Conservation (phyloP, 2,113 vertebrate species). For the Antennarius striatus region DNA sequence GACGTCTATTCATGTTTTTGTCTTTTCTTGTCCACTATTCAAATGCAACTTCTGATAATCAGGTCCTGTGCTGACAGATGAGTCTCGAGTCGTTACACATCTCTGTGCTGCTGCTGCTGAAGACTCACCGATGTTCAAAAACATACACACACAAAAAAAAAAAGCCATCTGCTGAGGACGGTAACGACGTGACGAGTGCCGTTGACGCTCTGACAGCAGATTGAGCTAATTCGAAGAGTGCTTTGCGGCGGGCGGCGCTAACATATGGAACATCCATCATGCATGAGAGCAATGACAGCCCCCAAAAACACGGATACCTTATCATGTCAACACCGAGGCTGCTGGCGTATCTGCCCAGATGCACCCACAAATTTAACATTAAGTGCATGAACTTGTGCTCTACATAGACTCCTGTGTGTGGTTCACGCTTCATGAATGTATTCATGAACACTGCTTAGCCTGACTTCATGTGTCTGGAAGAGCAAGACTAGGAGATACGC, state of each 20-base stretch:
- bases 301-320: not conserved
- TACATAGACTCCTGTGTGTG: not conserved
- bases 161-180: slow-evolving; percentile 4
- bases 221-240: not conserved
- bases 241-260: not conserved
- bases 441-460: slow-evolving; percentile 16
- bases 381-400: not conserved
- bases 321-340: not conserved
- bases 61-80: not conserved
- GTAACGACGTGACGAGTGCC: not conserved
- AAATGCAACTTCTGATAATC: not conserved
- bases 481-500: slow-evolving; percentile 6
- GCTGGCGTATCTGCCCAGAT: not conserved
- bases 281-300: not conserved
- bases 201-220: not conserved
- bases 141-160: not conserved
- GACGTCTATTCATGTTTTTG: slow-evolving; percentile 1
- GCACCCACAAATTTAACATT: not conserved
- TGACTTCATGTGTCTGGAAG: slow-evolving; percentile 24
- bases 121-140: slow-evolving; percentile 8
- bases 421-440: not conserved
- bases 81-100: not conserved
- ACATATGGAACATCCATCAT: slow-evolving; percentile 8
- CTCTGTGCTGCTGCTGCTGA: slow-evolving; percentile 4
- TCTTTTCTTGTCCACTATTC: slow-evolving; percentile 7